These are phyloP conservation scores for Elephantulus edwardii DNA, from an alignment of 2,113 vertebrate genomes.

Conservation along the genomic window DNA sequence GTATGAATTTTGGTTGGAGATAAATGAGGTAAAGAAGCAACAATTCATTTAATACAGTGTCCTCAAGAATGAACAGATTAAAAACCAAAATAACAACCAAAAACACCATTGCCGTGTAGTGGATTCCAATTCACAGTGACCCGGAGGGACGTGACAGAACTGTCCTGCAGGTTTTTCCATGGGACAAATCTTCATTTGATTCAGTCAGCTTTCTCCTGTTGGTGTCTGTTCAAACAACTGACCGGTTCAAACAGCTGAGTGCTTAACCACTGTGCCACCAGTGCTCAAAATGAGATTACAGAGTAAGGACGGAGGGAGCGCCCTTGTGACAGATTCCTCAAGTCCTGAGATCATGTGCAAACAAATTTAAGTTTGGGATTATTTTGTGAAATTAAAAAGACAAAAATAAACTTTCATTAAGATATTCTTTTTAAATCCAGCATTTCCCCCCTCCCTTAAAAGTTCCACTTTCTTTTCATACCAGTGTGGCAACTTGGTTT, in stretches of 20 bases:
- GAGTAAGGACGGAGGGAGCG: neutral
- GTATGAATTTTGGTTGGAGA: neutral
- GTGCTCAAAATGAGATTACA: neutral
- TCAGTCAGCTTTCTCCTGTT: neutral
- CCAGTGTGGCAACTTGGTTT: neutral
- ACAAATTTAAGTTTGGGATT: neutral
- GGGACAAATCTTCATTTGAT: too few species aligned
- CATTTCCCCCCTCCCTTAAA: neutral
- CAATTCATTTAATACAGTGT: neutral
- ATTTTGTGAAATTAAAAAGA: neutral
- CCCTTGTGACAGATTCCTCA: neutral
- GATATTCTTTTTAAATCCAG: neutral
- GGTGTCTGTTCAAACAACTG: neutral
- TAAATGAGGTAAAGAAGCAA: neutral
- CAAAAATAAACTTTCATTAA: conserved; percentile 6
- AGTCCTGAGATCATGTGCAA: neutral
- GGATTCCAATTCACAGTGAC: neutral
- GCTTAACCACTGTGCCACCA: neutral
- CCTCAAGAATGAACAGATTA: neutral
- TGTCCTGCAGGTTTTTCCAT: neutral
- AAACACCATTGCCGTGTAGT: neutral
- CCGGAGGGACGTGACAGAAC: neutral
- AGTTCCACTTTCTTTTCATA: neutral
- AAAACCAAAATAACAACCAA: neutral
- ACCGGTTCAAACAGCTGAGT: neutral